phyloP scores from a whole-genome alignment of 2,888 invertebrate species.

The Lampropteryx suffumata region DNA sequence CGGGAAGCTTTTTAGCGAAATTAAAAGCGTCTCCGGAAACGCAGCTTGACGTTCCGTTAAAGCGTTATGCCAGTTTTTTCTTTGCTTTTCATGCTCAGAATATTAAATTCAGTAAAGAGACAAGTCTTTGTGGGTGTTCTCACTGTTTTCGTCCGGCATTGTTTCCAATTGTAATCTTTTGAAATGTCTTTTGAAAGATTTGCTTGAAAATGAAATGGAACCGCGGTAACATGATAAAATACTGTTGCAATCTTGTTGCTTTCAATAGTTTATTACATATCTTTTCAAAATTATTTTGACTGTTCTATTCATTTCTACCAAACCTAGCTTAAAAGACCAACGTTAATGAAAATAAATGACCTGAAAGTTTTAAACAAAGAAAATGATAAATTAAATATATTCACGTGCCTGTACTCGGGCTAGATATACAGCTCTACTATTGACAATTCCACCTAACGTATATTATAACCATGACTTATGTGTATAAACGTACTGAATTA shows the following conservation, averaged over 20 bases:
- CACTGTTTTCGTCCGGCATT: slow-evolving; percentile 21
- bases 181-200: slow-evolving; percentile 16
- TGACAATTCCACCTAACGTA: no score
- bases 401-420: no score
- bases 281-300: no score
- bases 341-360: background rate
- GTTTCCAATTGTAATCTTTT: slow-evolving; percentile 22
- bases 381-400: no score
- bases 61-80: slow-evolving; percentile 14
- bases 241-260: slow-evolving; percentile 1
- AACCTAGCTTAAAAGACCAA: no score
- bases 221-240: slow-evolving; percentile 4
- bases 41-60: slow-evolving; percentile 15
- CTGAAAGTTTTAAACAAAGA: slow-evolving; percentile 4
- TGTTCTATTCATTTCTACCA: no score
- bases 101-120: slow-evolving; percentile 18
- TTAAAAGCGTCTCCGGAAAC: slow-evolving; percentile 11
- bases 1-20: slow-evolving; percentile 7
- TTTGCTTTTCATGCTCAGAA: slow-evolving; percentile 17
- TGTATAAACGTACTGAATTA: no score
- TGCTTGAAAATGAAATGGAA: slow-evolving; percentile 16
- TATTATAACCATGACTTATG: no score
- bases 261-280: no score
- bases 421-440: no score
- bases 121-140: slow-evolving; percentile 15